Evolutionary conservation across 1,140 invertebrate genomes (phyloP).

Genomic region (Neodiprion lecontei): DNA sequence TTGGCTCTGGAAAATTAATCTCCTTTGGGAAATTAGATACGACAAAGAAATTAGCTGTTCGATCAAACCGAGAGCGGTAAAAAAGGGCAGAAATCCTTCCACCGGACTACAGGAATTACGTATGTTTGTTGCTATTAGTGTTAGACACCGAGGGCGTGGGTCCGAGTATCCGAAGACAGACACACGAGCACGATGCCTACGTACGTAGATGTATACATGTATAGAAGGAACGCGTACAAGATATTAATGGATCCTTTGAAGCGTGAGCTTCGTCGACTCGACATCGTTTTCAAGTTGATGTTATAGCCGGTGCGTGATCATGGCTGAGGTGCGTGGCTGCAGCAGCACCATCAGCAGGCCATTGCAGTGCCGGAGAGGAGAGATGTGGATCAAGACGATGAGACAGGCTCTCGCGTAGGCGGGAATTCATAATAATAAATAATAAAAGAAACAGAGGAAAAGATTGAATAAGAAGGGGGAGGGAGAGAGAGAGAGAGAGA

Average conservation of each 20-base stretch:
- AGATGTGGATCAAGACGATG: conserved; percentile 8
- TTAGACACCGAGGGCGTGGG: background rate
- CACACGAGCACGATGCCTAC: too few relatives aligned
- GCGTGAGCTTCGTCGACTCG: background rate
- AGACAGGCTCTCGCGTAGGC: conserved; percentile 1
- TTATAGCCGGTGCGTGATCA: background rate
- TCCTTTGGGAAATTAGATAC: too few relatives aligned
- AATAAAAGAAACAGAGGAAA: conserved; percentile 14
- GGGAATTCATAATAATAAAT: conserved; percentile 9
- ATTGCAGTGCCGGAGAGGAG: background rate
- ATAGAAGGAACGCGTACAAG: background rate
- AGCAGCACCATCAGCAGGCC: background rate
- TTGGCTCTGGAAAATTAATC: too few relatives aligned
- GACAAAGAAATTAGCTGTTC: too few relatives aligned
- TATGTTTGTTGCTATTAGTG: background rate
- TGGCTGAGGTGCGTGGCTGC: background rate
- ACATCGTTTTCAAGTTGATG: background rate
- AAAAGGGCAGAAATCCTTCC: too few relatives aligned
- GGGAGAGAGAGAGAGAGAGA: conserved; percentile 36
- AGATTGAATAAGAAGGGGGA: conserved; percentile 25
- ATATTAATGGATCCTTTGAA: conserved; percentile 3
- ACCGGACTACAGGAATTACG: too few relatives aligned
- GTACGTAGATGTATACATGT: too few relatives aligned
- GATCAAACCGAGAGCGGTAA: too few relatives aligned
- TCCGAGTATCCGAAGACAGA: background rate